Evolutionary conservation across 2,113 vertebrate species (phyloP).

Genomic region (Hemicordylus capensis): DNA sequence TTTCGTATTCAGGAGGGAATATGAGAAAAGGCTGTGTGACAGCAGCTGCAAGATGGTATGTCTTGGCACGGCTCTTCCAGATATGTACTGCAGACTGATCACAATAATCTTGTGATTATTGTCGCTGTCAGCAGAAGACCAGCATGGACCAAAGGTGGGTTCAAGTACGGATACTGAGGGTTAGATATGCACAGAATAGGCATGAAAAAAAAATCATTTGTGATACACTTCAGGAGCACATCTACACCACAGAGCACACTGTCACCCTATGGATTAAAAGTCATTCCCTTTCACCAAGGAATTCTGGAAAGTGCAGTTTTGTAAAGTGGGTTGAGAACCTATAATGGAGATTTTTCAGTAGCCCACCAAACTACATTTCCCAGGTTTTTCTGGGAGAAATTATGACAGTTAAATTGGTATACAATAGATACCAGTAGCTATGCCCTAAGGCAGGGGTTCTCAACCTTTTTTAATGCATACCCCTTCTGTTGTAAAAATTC

Average conservation of each 20-base stretch:
- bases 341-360: background rate
- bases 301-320: too few relatives aligned
- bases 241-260: background rate
- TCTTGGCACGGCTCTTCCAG: background rate
- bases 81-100: background rate
- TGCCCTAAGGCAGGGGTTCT: background rate
- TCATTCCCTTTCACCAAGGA: too few relatives aligned
- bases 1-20: background rate
- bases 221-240: background rate
- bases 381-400: background rate
- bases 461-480: too few relatives aligned
- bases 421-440: background rate
- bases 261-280: too few relatives aligned
- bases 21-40: background rate
- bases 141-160: background rate
- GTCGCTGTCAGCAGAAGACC: too few relatives aligned
- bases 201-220: background rate
- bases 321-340: too few relatives aligned
- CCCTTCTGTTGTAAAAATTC: too few relatives aligned
- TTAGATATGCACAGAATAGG: background rate
- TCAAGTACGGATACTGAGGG: background rate
- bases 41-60: background rate
- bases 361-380: background rate
- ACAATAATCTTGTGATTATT: background rate
- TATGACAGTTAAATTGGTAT: background rate